A percentile compares a stretch with the other conserved stretches of the same genome.
phyloP scores from a whole-genome alignment of 2,888 invertebrate species.

The Rhodophaea formosa region DNA sequence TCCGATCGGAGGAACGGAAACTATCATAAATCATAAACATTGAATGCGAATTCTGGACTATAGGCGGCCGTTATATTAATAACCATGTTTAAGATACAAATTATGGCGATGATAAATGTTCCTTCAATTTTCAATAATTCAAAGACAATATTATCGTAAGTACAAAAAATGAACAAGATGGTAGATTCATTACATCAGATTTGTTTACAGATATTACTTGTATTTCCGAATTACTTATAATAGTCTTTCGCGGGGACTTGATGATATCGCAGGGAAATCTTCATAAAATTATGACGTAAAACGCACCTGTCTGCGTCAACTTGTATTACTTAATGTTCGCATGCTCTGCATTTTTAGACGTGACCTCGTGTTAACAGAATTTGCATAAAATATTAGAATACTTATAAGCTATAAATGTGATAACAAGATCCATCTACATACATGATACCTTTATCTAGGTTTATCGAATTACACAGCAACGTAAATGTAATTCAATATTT shows the following conservation, averaged over 20 bases:
- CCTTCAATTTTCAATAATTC: background rate
- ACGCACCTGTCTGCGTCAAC: too few relatives aligned
- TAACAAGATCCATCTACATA: background rate
- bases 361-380: background rate
- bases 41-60: background rate
- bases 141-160: too few relatives aligned
- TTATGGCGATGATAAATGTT: background rate
- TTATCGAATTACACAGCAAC: slow-evolving; percentile 9
- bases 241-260: too few relatives aligned
- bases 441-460: background rate
- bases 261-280: too few relatives aligned
- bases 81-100: background rate
- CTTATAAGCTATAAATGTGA: background rate
- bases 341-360: background rate
- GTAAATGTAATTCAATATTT: slow-evolving; percentile 10
- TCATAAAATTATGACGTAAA: too few relatives aligned
- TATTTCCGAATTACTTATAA: too few relatives aligned
- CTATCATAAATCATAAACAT: slow-evolving; percentile 6
- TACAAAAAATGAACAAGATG: too few relatives aligned
- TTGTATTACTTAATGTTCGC: background rate
- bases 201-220: too few relatives aligned
- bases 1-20: background rate
- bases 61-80: background rate
- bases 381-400: background rate
- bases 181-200: too few relatives aligned